Evolutionary conservation across 2,797 vertebrate species (phyloP).

Genomic region (Heteromormyrus szaboi): DNA sequence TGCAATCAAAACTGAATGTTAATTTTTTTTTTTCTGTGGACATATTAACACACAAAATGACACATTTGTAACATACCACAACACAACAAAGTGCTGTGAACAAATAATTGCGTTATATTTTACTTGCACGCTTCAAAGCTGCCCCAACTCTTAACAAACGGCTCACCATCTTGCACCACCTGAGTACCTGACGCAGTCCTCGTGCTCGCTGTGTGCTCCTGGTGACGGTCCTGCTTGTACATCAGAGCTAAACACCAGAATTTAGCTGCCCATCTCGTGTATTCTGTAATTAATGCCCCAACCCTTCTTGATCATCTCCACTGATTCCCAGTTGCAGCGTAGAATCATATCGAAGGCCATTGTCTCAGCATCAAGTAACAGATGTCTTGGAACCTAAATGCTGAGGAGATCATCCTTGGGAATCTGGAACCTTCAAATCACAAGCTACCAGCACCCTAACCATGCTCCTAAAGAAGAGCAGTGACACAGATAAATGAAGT

Average conservation of each 20-base stretch:
- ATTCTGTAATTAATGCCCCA: neutral
- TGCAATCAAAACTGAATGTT: neutral
- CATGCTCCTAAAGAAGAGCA: neutral
- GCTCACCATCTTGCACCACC: neutral
- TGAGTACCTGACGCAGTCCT: no score
- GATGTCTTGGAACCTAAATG: neutral
- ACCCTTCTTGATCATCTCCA: neutral
- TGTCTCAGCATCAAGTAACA: neutral
- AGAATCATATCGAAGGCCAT: neutral
- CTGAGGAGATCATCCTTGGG: neutral
- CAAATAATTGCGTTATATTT: neutral
- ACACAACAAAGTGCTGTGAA: neutral
- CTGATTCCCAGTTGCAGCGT: neutral
- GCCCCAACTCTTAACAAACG: neutral
- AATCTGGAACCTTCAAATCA: neutral
- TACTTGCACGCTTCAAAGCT: neutral
- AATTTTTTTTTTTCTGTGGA: neutral
- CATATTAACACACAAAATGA: neutral
- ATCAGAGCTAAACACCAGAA: neutral
- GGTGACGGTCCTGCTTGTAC: neutral
- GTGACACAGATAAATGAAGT: neutral
- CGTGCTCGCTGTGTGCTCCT: neutral
- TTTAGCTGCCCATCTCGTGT: neutral
- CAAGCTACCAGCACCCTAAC: neutral
- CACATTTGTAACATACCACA: neutral